phyloP scores from a whole-genome alignment of 2,113 vertebrate species.

The Anolis carolinensis region DNA sequence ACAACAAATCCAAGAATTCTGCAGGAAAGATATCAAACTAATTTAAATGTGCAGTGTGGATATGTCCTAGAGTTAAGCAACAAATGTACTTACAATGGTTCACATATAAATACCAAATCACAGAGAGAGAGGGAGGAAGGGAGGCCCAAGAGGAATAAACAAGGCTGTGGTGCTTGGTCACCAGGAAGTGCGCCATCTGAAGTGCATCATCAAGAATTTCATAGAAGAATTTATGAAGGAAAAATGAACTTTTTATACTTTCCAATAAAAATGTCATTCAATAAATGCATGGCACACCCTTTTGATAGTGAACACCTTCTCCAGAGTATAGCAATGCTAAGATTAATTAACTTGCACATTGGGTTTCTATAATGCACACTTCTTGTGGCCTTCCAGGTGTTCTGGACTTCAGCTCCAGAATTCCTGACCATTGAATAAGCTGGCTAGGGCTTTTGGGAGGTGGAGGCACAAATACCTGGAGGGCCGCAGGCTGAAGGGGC shows the following conservation, averaged over 20 bases:
- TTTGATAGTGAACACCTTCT: neutral
- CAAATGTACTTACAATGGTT: neutral
- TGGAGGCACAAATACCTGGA: no score
- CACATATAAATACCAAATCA: neutral
- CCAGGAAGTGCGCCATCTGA: neutral
- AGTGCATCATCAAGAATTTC: neutral
- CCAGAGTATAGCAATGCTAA: no score
- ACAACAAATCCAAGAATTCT: no score
- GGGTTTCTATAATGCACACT: no score
- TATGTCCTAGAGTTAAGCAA: neutral
- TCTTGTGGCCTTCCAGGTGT: no score
- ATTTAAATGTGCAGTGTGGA: no score
- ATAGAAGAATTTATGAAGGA: neutral
- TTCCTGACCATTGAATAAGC: no score
- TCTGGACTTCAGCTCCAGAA: no score
- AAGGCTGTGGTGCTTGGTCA: neutral
- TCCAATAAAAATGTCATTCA: neutral
- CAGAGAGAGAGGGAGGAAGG: neutral
- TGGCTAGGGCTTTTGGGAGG: no score
- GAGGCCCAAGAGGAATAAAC: neutral
- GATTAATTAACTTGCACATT: no score
- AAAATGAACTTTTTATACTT: neutral
- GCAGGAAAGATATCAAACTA: no score
- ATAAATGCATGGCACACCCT: neutral
- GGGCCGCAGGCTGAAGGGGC: no score